A percentile compares a stretch with the other conserved stretches of the same genome.
Conservation (phyloP, 2,888 invertebrate species). For the Elaeidobius kamerunicus region DNA sequence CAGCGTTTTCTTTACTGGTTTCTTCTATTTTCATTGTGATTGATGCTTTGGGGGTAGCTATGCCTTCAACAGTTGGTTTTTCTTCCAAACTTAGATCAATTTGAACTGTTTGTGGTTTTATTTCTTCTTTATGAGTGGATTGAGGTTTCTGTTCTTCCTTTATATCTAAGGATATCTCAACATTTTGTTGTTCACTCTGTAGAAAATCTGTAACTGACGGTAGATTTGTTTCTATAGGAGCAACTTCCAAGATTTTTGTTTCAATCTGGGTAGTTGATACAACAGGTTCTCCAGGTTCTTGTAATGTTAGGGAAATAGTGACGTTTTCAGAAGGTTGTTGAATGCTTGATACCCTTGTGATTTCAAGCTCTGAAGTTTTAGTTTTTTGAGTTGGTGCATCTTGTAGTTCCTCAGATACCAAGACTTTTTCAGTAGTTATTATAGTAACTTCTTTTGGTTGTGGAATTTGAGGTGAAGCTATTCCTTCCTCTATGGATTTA, state of each 20-base stretch:
- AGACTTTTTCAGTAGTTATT: conserved; percentile 11
- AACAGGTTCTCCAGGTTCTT: conserved; percentile 18
- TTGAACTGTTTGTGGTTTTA: conserved; percentile 45
- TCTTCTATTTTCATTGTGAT: conserved; percentile 43
- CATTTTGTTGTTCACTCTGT: conserved; percentile 29
- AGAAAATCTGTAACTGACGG: conserved; percentile 30
- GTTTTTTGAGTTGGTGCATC: neutral
- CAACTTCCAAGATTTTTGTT: neutral
- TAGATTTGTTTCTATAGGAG: conserved; percentile 6
- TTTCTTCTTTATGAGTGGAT: conserved; percentile 4
- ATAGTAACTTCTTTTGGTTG: conserved; percentile 6
- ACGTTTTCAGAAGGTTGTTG: conserved; percentile 44
- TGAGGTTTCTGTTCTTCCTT: conserved; percentile 10
- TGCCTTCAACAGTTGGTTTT: conserved; percentile 47
- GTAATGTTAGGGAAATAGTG: conserved; percentile 42
- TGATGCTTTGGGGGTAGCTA: conserved; percentile 45
- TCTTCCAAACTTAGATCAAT: conserved; percentile 48
- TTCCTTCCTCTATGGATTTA: neutral
- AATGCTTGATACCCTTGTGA: conserved; percentile 25
- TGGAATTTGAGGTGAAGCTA: neutral
- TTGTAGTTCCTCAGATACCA: neutral
- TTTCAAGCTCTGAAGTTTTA: conserved; percentile 10
- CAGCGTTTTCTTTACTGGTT: conserved; percentile 36
- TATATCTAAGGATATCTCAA: conserved; percentile 10
- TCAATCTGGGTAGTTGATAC: neutral